Evolutionary conservation across 2,113 vertebrate genomes (phyloP), one percentile per base, ranked within the genome.

Genomic region (Solea solea): DNA sequence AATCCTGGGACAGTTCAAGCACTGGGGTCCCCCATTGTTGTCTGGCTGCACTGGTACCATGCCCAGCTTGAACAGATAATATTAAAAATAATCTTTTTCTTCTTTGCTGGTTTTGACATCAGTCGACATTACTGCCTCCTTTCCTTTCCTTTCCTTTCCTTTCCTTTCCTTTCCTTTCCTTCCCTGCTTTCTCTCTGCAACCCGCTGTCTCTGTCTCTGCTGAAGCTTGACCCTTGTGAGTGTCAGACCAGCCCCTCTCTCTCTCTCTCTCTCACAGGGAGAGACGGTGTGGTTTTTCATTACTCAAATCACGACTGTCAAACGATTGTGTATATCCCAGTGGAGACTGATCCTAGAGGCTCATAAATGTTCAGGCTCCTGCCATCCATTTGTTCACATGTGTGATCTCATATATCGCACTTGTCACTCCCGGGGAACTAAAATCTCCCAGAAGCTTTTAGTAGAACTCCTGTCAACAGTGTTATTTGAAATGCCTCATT

Each of bases 321-420:
- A 56, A 80, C 4, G 27, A 64, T 56, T 53, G 76, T 76, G 71
- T 74, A 64, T 64, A 69, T 72, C 61, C 71, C 7, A 10, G 46
- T 0, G 8, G n/a, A 41, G 56, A 42, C 65, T 58, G 64, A 86
- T 77, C 68, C 45, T 10, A 59, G 39, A 39, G 64, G 55, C 81
- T 80, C 75, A 81, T 81, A 80, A 89, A 76, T 59, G 69, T 67
- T 49, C 53, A 10, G 76, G 60, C 65, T 60, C 69, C 81, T 81
- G 80, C 67, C 66, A 66, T 72, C 64, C 80, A 69, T 89, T 87
- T 82, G 72, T 85, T 79, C 74, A 61, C 50, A 54, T 78, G 75
- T 79, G 80, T 75, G 78, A 85, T 87, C 80, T 86, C 82, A 82
- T 88, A 80, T 68, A 84, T 82, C 79, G 78, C 21, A 62, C 62